These are phyloP conservation scores for Dermatemys mawii DNA, from an alignment of 2,113 vertebrate genomes.

Conservation along the genomic window DNA sequence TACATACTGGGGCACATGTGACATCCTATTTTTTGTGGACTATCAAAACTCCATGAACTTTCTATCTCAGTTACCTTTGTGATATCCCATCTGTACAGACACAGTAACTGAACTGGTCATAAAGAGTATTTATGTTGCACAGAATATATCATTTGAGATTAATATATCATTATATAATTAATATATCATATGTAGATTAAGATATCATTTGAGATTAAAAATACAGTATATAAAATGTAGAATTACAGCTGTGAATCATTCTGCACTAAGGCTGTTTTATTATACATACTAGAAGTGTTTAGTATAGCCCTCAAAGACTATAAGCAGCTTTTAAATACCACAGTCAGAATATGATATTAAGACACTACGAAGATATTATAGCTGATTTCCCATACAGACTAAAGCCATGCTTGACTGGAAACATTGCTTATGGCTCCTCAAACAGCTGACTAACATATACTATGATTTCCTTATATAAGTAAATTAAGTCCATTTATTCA, in stretches of 20 bases:
- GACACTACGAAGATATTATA: background rate
- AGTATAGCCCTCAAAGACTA: background rate
- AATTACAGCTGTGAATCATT: background rate
- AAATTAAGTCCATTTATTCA: background rate
- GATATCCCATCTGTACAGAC: background rate
- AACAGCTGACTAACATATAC: background rate
- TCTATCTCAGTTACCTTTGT: background rate
- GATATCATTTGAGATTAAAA: too few relatives aligned
- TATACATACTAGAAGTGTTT: background rate
- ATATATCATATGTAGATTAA: too few relatives aligned
- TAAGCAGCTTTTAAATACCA: slow-evolving; percentile 15
- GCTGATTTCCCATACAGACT: background rate
- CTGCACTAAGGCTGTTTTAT: background rate
- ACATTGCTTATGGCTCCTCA: background rate
- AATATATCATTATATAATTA: too few relatives aligned
- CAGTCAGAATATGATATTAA: background rate
- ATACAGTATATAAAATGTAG: background rate
- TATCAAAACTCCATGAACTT: background rate
- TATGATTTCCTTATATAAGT: background rate
- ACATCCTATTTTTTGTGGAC: background rate
- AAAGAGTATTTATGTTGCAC: background rate
- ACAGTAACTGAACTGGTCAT: background rate
- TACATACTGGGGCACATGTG: background rate
- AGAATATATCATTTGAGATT: background rate
- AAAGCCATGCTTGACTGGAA: background rate